Conservation (phyloP, 2,888 invertebrate genomes). For the Kuschelorhynchus macadamiae region DNA sequence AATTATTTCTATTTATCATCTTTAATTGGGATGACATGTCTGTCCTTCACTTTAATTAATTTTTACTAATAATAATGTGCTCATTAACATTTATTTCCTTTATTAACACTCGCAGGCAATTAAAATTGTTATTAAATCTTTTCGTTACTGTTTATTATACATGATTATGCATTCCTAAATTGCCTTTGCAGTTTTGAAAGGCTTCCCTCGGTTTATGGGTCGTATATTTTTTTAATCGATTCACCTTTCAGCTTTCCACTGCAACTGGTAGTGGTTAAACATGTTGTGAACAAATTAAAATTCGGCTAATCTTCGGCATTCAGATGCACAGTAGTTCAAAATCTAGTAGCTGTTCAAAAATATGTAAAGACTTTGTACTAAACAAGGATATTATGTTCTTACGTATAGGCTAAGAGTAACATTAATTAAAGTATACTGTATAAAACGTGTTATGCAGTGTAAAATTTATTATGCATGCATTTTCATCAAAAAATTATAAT, state of each 20-base stretch:
- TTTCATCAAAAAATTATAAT: too few species aligned
- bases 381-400: too few species aligned
- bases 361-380: too few species aligned
- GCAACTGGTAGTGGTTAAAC: neutral
- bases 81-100: constrained; percentile 40
- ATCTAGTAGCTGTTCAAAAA: too few species aligned
- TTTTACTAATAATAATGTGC: constrained; percentile 38
- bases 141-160: constrained; percentile 15
- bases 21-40: constrained; percentile 43
- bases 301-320: too few species aligned
- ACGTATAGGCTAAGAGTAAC: too few species aligned
- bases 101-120: constrained; percentile 31
- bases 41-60: constrained; percentile 43
- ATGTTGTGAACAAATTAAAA: neutral
- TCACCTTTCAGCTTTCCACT: neutral
- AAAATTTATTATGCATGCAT: too few species aligned
- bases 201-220: neutral
- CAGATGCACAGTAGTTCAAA: too few species aligned
- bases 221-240: neutral
- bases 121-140: constrained; percentile 25
- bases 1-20: constrained; percentile 46
- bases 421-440: too few species aligned
- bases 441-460: too few species aligned
- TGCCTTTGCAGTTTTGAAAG: neutral
- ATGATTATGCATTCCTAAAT: constrained; percentile 15